A percentile compares a stretch with the other conserved stretches of the same genome.
Evolutionary conservation across 2,113 vertebrate species (phyloP).

Genomic region (Gorsachius goisagi): DNA sequence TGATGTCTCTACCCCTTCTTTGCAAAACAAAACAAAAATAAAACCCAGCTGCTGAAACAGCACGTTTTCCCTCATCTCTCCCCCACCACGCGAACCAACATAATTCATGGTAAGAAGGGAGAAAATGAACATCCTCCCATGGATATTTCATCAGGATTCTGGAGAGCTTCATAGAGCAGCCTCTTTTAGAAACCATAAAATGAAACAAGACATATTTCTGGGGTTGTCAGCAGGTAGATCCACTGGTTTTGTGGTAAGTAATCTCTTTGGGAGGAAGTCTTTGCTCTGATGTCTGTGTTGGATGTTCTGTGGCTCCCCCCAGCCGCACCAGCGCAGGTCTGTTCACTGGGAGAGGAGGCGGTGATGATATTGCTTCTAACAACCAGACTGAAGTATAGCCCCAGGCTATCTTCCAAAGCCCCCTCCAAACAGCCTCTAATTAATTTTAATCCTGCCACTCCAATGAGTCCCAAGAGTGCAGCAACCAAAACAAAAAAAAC

Average conservation of each 20-base stretch:
- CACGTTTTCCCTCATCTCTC: not conserved
- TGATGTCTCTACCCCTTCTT: not conserved
- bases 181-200: slow-evolving; percentile 74
- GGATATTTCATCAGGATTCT: slow-evolving; percentile 67
- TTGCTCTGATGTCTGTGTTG: slow-evolving; percentile 78
- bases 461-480: slow-evolving; percentile 78
- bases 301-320: slow-evolving; percentile 64
- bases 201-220: slow-evolving; percentile 79
- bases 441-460: slow-evolving; percentile 85
- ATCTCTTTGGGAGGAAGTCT: slow-evolving; percentile 80
- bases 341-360: slow-evolving; percentile 54
- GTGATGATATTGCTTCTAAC: slow-evolving; percentile 81
- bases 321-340: slow-evolving; percentile 61
- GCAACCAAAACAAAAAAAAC: slow-evolving; percentile 75
- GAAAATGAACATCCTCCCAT: not conserved
- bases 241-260: slow-evolving; percentile 79
- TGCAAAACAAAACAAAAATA: not conserved
- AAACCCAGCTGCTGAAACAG: not conserved
- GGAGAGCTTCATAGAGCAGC: slow-evolving; percentile 55
- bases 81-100: slow-evolving; percentile 33
- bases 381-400: slow-evolving; percentile 78
- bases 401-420: slow-evolving; percentile 79
- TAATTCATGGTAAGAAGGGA: slow-evolving; percentile 40
- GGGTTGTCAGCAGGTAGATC: slow-evolving; percentile 80
- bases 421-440: slow-evolving; percentile 83